Base-by-base conservation (phyloP, 2,888 invertebrate species). In the Sclerodermus sp. region DNA sequence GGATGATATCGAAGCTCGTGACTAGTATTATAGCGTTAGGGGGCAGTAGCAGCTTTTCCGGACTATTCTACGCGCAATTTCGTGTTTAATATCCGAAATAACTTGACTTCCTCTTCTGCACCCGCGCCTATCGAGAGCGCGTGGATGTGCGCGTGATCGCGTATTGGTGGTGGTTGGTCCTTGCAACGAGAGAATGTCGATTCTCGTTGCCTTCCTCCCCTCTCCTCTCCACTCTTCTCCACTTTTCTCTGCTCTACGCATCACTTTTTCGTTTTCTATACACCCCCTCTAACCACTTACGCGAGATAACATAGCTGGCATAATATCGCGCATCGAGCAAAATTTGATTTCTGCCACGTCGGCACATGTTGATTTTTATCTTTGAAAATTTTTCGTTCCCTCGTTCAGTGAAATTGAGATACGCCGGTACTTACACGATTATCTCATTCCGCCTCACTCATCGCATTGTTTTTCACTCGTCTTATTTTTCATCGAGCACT, bases 11-110 rank as follows among this genome's bases (percentile, higher is more conserved):
- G n/a, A n/a, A n/a, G n/a, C n/a, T n/a, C n/a, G n/a, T n/a, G n/a
- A n/a, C n/a, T n/a, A n/a, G n/a, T n/a, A n/a, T n/a, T n/a, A n/a
- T n/a, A n/a, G n/a, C n/a, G n/a, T n/a, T n/a, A 16, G 34, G 30
- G 37, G 18, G 29, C 30, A 42, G 42, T 38, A 23, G 34, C 18
- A 60, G 66, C 63, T 62, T 66, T 64, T 64, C 62, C 64, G 62
- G 59, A 60, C 63, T 58, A 66, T 66, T 60, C 66, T 64, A 67
- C 64, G 63, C 64, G 63, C 67, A 67, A 71, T 71, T 70, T 69
- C 68, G 62, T 65, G 67, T 68, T 68, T 64, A 70, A 69, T 68
- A 64, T 67, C 66, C 70, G 66, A 67, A 68, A 70, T 70, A 71
- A 71, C 69, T 64, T 67, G 65, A 67, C 67, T 68, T 70, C 60